Evolutionary conservation across 2,797 vertebrate species (phyloP), one percentile per base, ranked within the genome.

Genomic region (Antennarius maculatus): DNA sequence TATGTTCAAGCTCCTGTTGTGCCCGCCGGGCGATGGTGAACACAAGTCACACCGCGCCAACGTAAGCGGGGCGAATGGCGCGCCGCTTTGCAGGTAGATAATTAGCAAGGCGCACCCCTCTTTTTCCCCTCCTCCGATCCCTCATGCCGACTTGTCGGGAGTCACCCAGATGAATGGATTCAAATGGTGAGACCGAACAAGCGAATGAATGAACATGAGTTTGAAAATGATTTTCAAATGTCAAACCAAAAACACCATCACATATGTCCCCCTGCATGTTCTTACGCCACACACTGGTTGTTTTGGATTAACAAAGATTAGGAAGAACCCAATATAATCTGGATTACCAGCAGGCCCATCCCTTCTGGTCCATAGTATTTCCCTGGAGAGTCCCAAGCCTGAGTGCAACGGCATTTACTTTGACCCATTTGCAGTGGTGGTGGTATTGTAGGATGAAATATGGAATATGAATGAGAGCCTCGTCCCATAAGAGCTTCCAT

Each of bases 401-500:
- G 66, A 60, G 70, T 68, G 84, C 69, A 54, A 67, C 77, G 81
- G 72, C 74, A 85, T 82, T 86, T 82, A 73, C 74, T 85, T 80
- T 90, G 86, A 88, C 85, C 85, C 82, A 87, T 88, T 81, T 88
- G 74, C 70, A 61, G 54, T 59, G 57, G 60, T 27, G 75, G 80
- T 71, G 75, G 77, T 69, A 67, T 71, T 70, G 82, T 60, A 53
- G 76, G 71, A 80, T 80, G 74, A 80, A 84, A 83, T 76, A 82
- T 88, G 76, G 86, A 88, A 88, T 82, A 75, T 82, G 80, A 89
- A 88, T 81, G 82, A 88, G 79, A 45, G 76, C 74, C 75, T 88
- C 61, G 81, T 85, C 83, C 89, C 77, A 28, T 81, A 88, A 88
- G 82, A 87, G 87, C 84, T 68, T 90, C 91, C 88, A 90, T 90